Evolutionary conservation across 2,888 invertebrate species (phyloP), one percentile per base, ranked within the genome.

Genomic region (Macrosiphum euphorbiae): DNA sequence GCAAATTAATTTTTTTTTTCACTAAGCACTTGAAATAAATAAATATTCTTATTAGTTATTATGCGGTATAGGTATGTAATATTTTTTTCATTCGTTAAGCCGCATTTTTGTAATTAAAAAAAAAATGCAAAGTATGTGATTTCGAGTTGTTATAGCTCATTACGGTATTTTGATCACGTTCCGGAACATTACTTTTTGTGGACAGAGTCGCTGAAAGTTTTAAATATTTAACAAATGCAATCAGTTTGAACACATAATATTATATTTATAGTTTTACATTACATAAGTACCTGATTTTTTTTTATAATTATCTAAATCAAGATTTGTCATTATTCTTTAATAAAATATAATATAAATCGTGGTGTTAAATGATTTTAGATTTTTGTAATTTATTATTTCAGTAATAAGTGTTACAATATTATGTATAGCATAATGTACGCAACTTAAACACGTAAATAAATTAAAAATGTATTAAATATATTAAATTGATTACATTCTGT

Each of bases 121-220:
- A 55, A 86, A n/a, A 47, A 47, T 50, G 67, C 67, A 35, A 50
- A n/a, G 35, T 78, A 35, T 35, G 67, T 26, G 50, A 78, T 78
- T 90, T 90, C 90, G 26, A 47, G n/a, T 3, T 5, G 41, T 28
- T 35, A 78, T 78, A 78, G 47, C 52, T 78, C 67, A 41, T 28
- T 91, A 90, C 41, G 78, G 67, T 87, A 47, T 92, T 58, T 47
- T 87, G 26, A 61, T 87, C 50, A 87, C 50, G 87, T 92, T 92
- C 92, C 35, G 61, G 61, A 58, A 91, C 91, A 91, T 61, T 92
- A 67, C 24, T 58, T 84, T 87, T 87, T 50, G 35, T 41, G 26
- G 28, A 67, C n/a, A 35, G 50, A 90, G n/a, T 20, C 35, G 20
- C 20, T 35, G 8, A 16, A 61, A 50, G 8, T 90, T 67, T 24